Base-by-base conservation (phyloP, 35 echinoderm and acorn worm genomes). In the Apostichopus parvimensis region DNA sequence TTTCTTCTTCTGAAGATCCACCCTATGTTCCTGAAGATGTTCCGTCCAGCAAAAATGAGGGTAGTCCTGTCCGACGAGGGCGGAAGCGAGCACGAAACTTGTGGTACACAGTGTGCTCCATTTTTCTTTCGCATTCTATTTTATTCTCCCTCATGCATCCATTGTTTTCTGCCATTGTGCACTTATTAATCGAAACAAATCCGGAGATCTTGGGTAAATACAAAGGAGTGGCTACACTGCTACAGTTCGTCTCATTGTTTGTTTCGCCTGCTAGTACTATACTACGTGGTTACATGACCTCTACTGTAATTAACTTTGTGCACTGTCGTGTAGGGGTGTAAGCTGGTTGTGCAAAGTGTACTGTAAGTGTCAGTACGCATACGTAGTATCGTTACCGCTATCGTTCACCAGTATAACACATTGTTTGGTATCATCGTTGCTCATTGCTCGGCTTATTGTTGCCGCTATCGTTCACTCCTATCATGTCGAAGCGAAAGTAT, bases 401-500 rank as follows among this genome's bases (percentile, higher is more conserved):
- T 25, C 24, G 24, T 25, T 25, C 24, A 25, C 24, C 24, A 25
- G 24, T 25, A 25, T 25, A 78, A 78, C 76, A 78, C 76, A 78
- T 15, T 78, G 76, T 78, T 78, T 78, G 76, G 76, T 78, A 15
- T 78, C 76, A 78, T 25, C 24, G 24, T 78, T 78, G 76, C 76
- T 78, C 14, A 78, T 6, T 78, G 14, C 76, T 78, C 76, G 8
- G 76, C 76, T 78, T 78, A 15, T 78, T 78, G 76, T 78, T 78
- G 14, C 76, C 76, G 14, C 14, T 78, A 78, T 78, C 14, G 76
- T 6, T 78, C 76, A 78, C 76, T 15, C 8, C 8, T 78, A 78
- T 78, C 28, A 78, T 78, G 76, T 78, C 76, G 15, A 78, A 78
- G 76, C 76, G 8, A 78, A 78, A 78, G 14, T 78, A 78, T 78